A percentile compares a stretch with the other conserved stretches of the same genome.
These are phyloP conservation scores for Gambusia yucatana DNA, from an alignment of 2,797 vertebrate genomes.

Conservation along the genomic window DNA sequence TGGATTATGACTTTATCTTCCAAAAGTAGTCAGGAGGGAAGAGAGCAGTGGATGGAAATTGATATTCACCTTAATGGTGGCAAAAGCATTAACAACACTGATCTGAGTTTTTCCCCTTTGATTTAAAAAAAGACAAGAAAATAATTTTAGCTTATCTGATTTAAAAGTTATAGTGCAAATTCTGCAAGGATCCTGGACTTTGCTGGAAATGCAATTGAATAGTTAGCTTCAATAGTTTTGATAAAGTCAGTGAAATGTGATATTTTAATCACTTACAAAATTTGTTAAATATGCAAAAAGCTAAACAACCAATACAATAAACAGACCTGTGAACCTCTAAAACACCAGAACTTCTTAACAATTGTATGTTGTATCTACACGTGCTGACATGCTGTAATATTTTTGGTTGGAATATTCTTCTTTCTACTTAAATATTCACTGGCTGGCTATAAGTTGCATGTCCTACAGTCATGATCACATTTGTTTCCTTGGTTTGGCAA, in stretches of 20 bases:
- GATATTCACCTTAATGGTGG: background rate
- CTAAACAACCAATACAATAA: fast-evolving
- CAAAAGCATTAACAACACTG: background rate
- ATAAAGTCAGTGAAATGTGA: background rate
- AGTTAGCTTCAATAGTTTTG: background rate
- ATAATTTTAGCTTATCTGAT: background rate
- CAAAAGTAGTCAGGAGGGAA: too few relatives aligned
- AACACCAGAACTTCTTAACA: background rate
- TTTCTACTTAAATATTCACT: background rate
- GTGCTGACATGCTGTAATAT: background rate
- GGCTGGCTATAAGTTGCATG: slow-evolving; percentile 6
- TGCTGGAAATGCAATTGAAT: background rate
- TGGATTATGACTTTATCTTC: background rate
- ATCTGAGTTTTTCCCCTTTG: background rate
- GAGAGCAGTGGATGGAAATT: background rate
- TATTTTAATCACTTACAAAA: background rate
- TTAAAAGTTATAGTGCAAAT: background rate
- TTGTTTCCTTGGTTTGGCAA: slow-evolving; percentile 36
- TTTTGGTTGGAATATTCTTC: background rate
- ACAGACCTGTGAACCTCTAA: background rate
- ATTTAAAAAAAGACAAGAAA: background rate
- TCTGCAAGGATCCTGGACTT: background rate
- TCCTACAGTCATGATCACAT: slow-evolving; percentile 24
- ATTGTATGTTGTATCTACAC: background rate
- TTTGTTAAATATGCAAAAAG: background rate